phyloP scores from a whole-genome alignment of 2,888 invertebrate genomes.

The Aelia acuminata region DNA sequence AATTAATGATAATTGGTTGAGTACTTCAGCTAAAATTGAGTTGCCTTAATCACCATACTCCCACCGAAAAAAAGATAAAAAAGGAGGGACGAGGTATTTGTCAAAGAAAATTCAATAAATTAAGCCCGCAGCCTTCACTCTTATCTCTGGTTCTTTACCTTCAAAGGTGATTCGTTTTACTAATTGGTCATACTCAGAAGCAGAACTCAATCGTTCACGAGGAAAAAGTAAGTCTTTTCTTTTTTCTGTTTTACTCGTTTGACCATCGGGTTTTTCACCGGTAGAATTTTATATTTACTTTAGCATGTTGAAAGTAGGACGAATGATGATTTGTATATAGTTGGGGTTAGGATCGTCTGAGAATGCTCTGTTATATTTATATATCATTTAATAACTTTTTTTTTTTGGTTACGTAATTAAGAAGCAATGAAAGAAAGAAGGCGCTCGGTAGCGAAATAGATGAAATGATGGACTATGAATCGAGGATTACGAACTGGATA shows the following conservation, averaged over 20 bases:
- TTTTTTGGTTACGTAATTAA: no score
- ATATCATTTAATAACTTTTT: no score
- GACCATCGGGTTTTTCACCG: background rate
- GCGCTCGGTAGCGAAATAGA: no score
- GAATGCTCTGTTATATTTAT: background rate
- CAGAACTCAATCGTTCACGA: background rate
- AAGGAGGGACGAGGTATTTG: background rate
- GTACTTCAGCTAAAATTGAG: no score
- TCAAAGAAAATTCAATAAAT: constrained; percentile 12
- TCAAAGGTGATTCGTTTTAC: background rate
- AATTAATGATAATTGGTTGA: background rate
- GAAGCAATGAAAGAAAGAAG: no score
- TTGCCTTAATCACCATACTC: background rate
- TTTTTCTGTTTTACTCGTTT: background rate
- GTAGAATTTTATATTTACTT: background rate
- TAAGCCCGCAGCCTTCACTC: background rate
- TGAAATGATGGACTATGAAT: no score
- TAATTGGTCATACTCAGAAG: background rate
- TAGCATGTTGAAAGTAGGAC: background rate
- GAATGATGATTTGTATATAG: background rate
- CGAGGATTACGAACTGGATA: no score
- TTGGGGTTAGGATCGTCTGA: background rate
- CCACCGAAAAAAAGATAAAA: background rate
- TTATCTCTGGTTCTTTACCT: background rate
- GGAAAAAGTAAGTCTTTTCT: background rate